Evolutionary conservation across 2,113 vertebrate genomes (phyloP).

Genomic region (Crypturellus undulatus): DNA sequence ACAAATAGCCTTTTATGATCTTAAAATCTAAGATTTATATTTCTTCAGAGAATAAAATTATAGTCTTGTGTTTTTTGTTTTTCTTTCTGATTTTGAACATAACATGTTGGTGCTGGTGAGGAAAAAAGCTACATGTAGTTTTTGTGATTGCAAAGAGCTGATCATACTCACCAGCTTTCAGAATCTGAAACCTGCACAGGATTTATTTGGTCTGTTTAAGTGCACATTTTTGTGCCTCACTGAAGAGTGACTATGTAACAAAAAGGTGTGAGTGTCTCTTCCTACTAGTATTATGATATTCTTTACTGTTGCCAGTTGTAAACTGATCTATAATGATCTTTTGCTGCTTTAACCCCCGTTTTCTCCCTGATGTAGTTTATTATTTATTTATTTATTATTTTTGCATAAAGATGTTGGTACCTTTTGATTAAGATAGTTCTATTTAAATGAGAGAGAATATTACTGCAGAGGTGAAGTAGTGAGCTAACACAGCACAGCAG

Average conservation of each 20-base stretch:
- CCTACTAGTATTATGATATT: not conserved
- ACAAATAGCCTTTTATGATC: not conserved
- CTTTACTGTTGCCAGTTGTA: constrained; percentile 8
- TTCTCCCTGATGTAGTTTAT: not conserved
- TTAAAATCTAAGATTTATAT: not conserved
- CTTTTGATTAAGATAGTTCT: not conserved
- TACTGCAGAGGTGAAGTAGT: not conserved
- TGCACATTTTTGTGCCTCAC: not conserved
- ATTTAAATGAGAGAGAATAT: not conserved
- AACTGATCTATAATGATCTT: constrained; percentile 24
- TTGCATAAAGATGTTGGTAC: not conserved
- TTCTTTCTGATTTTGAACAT: not conserved
- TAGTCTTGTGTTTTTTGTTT: not conserved
- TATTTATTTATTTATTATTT: not conserved
- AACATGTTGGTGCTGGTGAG: not conserved
- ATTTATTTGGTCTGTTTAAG: constrained; percentile 38
- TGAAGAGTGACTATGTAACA: not conserved
- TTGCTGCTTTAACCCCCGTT: not conserved
- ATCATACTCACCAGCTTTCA: not conserved
- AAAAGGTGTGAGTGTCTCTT: not conserved
- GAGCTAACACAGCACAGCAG: not conserved
- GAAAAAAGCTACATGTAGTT: not conserved
- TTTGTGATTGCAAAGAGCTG: not conserved
- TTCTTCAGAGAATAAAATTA: not conserved
- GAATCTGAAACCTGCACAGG: not conserved